These are phyloP conservation scores for Octomys mimax DNA, from an alignment of 2,797 vertebrate species.

Conservation along the genomic window DNA sequence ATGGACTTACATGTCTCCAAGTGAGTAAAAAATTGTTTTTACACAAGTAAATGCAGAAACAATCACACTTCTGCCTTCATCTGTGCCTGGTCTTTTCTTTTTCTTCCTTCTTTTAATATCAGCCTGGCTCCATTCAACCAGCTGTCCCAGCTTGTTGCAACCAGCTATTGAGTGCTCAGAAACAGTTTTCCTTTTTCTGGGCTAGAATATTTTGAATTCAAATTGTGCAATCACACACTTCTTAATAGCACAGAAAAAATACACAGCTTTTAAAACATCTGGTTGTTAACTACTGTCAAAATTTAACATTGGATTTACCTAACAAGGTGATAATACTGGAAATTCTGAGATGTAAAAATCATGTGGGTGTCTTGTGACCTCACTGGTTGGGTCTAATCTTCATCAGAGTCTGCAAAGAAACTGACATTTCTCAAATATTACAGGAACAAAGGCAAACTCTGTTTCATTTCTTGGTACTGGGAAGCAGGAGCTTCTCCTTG, in stretches of 20 bases:
- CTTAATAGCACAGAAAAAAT: not conserved
- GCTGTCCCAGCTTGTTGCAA: not conserved
- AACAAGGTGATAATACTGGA: not conserved
- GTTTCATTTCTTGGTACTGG: too few species aligned
- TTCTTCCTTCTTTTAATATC: not conserved
- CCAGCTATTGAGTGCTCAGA: not conserved
- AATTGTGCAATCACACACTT: not conserved
- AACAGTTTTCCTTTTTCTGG: not conserved
- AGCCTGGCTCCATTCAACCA: not conserved
- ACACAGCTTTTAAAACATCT: not conserved
- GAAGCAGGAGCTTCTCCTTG: too few species aligned
- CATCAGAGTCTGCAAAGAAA: not conserved
- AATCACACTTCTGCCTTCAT: not conserved
- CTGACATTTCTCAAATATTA: not conserved
- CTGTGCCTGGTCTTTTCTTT: not conserved
- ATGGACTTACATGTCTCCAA: not conserved
- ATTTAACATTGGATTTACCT: not conserved
- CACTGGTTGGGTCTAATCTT: not conserved
- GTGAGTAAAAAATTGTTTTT: not conserved
- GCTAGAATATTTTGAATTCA: not conserved
- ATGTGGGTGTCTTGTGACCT: not conserved
- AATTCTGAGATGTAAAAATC: slow-evolving; percentile 12
- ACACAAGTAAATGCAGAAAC: not conserved
- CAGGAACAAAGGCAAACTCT: not conserved
- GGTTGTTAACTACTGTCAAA: not conserved